A percentile compares a stretch with the other conserved stretches of the same genome.
Evolutionary conservation across 2,113 vertebrate species (phyloP).

Genomic region (Aspiorhynchus laticeps): DNA sequence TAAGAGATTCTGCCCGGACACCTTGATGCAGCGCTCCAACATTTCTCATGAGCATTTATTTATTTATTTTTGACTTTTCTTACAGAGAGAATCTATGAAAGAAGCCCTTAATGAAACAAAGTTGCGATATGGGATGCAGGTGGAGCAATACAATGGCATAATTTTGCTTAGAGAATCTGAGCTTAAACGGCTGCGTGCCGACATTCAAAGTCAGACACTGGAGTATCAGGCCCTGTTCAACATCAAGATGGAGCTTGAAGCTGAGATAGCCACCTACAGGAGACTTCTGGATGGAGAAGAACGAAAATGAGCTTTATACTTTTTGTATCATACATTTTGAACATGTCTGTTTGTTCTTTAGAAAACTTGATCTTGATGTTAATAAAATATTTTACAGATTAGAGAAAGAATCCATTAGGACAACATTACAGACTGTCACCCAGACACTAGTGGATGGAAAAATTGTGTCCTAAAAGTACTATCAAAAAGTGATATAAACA

Average conservation of each 20-base stretch:
- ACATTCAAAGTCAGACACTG: conserved; percentile 81
- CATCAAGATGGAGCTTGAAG: conserved; percentile 92
- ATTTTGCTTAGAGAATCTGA: conserved; percentile 83
- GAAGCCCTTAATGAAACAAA: conserved; percentile 81
- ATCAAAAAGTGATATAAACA: not conserved
- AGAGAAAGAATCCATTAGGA: not conserved
- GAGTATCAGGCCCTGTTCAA: conserved; percentile 87
- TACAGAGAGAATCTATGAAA: conserved; percentile 87
- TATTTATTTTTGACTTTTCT: not conserved
- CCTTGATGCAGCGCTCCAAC: too few species aligned
- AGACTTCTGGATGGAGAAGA: conserved; percentile 85
- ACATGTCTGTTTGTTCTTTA: not conserved
- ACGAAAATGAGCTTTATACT: not conserved
- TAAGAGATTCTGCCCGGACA: not conserved
- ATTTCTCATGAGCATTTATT: not conserved
- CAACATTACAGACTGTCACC: not conserved
- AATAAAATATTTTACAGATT: not conserved
- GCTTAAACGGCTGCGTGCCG: conserved; percentile 78
- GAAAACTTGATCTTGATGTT: not conserved
- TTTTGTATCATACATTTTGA: not conserved
- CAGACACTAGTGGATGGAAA: not conserved
- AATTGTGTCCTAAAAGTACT: not conserved
- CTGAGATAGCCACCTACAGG: conserved; percentile 90
- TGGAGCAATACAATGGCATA: conserved; percentile 81
- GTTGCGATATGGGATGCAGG: conserved; percentile 77